These are phyloP conservation scores for Macrosoma leucophasiata DNA, from an alignment of 2,888 invertebrate genomes.

Conservation along the genomic window DNA sequence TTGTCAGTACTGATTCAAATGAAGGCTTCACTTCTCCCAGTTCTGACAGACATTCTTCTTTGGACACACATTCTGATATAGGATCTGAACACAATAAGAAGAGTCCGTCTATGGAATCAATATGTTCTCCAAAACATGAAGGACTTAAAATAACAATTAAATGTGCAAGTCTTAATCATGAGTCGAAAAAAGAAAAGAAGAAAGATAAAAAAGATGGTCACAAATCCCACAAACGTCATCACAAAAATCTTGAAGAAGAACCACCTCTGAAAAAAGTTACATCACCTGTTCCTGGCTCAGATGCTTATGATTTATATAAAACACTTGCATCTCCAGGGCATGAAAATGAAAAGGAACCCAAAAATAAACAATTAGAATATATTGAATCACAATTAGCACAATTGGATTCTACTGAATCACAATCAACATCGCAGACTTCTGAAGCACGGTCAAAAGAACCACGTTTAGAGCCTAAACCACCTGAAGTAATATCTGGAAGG, in stretches of 20 bases:
- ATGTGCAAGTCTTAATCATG: constrained; percentile 57
- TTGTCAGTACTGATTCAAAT: constrained; percentile 80
- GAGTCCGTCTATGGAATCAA: constrained; percentile 60
- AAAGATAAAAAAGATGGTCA: constrained; percentile 69
- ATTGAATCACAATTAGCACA: constrained; percentile 57
- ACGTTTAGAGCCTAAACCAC: constrained; percentile 61
- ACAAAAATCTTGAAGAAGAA: constrained; percentile 55
- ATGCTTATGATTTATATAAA: constrained; percentile 69
- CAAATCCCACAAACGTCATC: constrained; percentile 68
- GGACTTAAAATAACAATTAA: constrained; percentile 71
- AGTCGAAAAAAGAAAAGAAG: constrained; percentile 62
- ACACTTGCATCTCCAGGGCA: constrained; percentile 67
- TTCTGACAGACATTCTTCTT: constrained; percentile 67
- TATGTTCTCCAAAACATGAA: constrained; percentile 70
- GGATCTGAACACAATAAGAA: constrained; percentile 59
- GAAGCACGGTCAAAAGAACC: constrained; percentile 52
- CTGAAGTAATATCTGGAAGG: constrained; percentile 52
- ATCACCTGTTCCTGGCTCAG: constrained; percentile 71
- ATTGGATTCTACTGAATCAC: constrained; percentile 45
- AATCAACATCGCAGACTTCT: constrained; percentile 43
- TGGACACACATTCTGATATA: constrained; percentile 64
- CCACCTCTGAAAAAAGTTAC: constrained; percentile 49
- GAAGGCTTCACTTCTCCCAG: constrained; percentile 75
- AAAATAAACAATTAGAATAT: constrained; percentile 42
- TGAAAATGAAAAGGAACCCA: constrained; percentile 44